phyloP scores from a whole-genome alignment of 2,888 invertebrate genomes.

The Vanessa cardui region DNA sequence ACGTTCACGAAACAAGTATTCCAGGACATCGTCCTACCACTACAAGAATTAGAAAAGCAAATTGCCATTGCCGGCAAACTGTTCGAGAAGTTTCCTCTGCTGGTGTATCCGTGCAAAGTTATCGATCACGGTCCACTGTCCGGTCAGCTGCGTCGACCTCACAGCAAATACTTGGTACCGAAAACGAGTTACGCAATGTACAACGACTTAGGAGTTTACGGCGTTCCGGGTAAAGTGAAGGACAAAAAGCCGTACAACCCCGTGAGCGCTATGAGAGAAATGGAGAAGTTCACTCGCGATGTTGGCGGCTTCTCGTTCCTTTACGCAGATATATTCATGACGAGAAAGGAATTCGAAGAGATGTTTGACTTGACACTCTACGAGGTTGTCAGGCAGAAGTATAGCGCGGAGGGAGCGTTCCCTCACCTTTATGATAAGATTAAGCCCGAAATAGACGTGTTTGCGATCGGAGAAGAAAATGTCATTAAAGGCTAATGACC shows the following conservation, averaged over 20 bases:
- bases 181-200: constrained; percentile 87
- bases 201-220: constrained; percentile 87
- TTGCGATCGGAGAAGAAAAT: constrained; percentile 77
- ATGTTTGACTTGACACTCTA: constrained; percentile 87
- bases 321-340: constrained; percentile 88
- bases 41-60: constrained; percentile 85
- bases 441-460: constrained; percentile 86
- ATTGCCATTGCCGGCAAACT: constrained; percentile 82
- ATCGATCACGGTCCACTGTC: constrained; percentile 84
- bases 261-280: constrained; percentile 85
- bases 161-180: constrained; percentile 82
- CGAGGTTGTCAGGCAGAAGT: constrained; percentile 83
- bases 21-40: constrained; percentile 87
- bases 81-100: constrained; percentile 86
- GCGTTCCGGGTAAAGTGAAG: constrained; percentile 85
- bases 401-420: constrained; percentile 83
- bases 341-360: constrained; percentile 83
- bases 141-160: constrained; percentile 83
- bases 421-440: constrained; percentile 87
- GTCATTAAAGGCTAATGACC: constrained; percentile 42
- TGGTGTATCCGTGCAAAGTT: constrained; percentile 87
- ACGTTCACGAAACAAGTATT: constrained; percentile 88
- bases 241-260: constrained; percentile 84
- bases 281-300: constrained; percentile 87
- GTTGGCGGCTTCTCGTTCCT: constrained; percentile 87